A percentile compares a stretch with the other conserved stretches of the same genome.
Evolutionary conservation across 2,797 vertebrate species (phyloP).

Genomic region (Coranthus polyacanthus): DNA sequence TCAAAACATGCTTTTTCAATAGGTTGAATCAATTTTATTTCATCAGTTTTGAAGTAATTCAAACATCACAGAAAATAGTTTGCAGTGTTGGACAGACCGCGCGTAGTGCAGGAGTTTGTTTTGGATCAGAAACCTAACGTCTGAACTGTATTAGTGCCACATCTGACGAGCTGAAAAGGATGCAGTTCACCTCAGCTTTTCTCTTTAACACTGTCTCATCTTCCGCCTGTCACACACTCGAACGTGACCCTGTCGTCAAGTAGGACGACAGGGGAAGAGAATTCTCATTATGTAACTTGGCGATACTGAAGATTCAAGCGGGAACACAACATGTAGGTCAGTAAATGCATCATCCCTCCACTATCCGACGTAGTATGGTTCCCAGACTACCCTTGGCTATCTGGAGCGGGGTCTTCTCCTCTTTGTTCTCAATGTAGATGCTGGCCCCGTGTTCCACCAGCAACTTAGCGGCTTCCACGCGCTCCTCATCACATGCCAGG

Average conservation of each 20-base stretch:
- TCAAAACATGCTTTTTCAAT: slow-evolving; percentile 16
- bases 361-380: slow-evolving; percentile 88
- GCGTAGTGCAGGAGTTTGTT: slow-evolving; percentile 10
- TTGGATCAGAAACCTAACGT: slow-evolving; percentile 25
- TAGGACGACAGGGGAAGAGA: slow-evolving; percentile 20
- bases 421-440: slow-evolving; percentile 98
- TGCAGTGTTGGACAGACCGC: slow-evolving; percentile 9
- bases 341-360: slow-evolving; percentile 86
- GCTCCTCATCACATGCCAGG: slow-evolving; percentile 96
- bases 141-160: slow-evolving; percentile 7
- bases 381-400: slow-evolving; percentile 91
- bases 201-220: slow-evolving; percentile 5
- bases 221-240: slow-evolving; percentile 14
- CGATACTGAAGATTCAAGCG: slow-evolving; percentile 6
- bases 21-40: slow-evolving; percentile 49
- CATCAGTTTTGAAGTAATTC: slow-evolving; percentile 31
- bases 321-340: slow-evolving; percentile 34
- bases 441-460: slow-evolving; percentile 95
- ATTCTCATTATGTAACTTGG: slow-evolving; percentile 20
- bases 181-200: slow-evolving; percentile 12
- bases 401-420: slow-evolving; percentile 96
- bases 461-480: slow-evolving; percentile 94
- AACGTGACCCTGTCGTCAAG: slow-evolving; percentile 18
- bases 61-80: slow-evolving; percentile 47
- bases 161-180: slow-evolving; percentile 13